Evolutionary conservation across 2,113 vertebrate genomes (phyloP).

Genomic region (Psettodes erumei): DNA sequence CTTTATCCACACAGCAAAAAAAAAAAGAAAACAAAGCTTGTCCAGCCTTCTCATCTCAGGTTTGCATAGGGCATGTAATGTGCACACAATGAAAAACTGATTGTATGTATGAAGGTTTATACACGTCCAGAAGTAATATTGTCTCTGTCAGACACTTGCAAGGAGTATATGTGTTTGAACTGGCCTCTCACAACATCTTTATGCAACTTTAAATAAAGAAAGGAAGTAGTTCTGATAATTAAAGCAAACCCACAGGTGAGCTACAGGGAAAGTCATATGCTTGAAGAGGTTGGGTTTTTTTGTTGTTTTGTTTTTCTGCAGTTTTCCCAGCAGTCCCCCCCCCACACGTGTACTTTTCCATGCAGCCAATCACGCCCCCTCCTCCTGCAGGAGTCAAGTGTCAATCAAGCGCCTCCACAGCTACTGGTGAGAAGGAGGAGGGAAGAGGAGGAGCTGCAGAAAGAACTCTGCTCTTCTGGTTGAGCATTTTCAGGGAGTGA

Average conservation of each 20-base stretch:
- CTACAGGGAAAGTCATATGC: constrained; percentile 5
- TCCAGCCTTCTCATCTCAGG: constrained; percentile 58
- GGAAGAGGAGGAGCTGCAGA: constrained; percentile 44
- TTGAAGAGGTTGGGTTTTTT: constrained; percentile 2
- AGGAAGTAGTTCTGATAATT: constrained; percentile 45
- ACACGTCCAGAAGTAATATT: constrained; percentile 64
- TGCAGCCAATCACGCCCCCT: constrained; percentile 67
- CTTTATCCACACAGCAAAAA: constrained; percentile 9
- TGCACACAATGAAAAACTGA: constrained; percentile 66
- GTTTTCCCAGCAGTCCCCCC: constrained; percentile 40
- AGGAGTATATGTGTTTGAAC: constrained; percentile 66
- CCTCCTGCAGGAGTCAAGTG: constrained; percentile 45
- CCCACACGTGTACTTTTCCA: constrained; percentile 62
- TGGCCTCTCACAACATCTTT: constrained; percentile 59
- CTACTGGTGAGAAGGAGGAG: constrained; percentile 33
- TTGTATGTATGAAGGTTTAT: constrained; percentile 56
- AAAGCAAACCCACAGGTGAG: constrained; percentile 39
- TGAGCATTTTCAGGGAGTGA: constrained; percentile 42
- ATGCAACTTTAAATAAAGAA: constrained; percentile 66
- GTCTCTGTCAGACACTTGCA: constrained; percentile 62
- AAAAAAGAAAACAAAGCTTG: constrained; percentile 26
- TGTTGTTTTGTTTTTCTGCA: constrained; percentile 11
- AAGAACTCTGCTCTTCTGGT: constrained; percentile 33
- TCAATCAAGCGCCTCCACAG: constrained; percentile 64
- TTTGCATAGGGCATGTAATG: constrained; percentile 83